phyloP scores from a whole-genome alignment of 2,888 invertebrate species.

The Hylaea fasciaria region DNA sequence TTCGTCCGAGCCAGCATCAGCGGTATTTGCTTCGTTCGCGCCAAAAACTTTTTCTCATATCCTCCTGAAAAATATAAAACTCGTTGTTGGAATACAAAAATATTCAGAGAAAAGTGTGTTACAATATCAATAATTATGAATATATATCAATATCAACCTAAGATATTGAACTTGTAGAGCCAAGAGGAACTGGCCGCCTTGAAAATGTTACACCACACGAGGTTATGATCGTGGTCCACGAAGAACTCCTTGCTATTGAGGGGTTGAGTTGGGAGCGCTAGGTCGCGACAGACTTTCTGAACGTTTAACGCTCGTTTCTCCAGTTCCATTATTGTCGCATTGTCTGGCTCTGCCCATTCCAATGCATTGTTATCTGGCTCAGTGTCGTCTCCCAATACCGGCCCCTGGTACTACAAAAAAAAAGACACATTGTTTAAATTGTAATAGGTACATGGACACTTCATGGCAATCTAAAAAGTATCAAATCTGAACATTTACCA shows the following conservation, averaged over 20 bases:
- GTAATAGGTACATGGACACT: too few species aligned
- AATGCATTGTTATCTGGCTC: constrained; percentile 49
- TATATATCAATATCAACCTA: constrained; percentile 75
- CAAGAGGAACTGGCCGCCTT: constrained; percentile 92
- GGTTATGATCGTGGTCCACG: constrained; percentile 86
- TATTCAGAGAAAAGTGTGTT: background rate
- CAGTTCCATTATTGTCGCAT: constrained; percentile 76
- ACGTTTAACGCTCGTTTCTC: constrained; percentile 75
- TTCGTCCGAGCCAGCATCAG: constrained; percentile 88
- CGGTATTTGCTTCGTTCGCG: constrained; percentile 86
- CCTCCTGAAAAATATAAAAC: constrained; percentile 73
- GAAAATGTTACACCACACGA: constrained; percentile 91
- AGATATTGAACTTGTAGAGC: constrained; percentile 91
- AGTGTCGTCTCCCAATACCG: constrained; percentile 66
- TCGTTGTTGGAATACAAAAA: background rate
- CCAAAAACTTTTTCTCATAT: constrained; percentile 85
- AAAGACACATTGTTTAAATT: background rate
- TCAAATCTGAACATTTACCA: constrained; percentile 54
- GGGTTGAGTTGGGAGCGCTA: constrained; percentile 61
- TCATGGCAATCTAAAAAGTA: background rate
- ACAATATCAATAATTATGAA: background rate
- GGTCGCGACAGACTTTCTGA: constrained; percentile 77
- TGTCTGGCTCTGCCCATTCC: constrained; percentile 72
- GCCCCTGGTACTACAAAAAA: constrained; percentile 67
- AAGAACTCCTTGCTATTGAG: constrained; percentile 91